Conservation (phyloP, 2,888 invertebrate species). For the Zootermopsis nevadensis region DNA sequence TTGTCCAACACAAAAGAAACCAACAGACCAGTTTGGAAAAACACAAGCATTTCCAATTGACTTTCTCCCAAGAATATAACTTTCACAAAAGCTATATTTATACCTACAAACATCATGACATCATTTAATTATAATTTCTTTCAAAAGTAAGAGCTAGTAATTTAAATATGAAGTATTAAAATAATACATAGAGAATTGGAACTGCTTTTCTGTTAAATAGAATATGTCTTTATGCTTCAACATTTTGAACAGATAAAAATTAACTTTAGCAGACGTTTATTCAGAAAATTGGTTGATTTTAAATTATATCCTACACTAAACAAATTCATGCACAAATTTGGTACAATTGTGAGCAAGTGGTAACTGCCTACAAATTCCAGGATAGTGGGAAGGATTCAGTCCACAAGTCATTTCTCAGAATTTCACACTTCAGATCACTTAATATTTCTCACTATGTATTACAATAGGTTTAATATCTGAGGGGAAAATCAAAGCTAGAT, state of each 20-base stretch:
- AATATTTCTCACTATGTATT: background rate
- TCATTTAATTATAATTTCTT: background rate
- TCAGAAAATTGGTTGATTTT: background rate
- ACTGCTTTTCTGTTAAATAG: background rate
- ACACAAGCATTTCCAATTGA: background rate
- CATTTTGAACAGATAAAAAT: background rate
- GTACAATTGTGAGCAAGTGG: background rate
- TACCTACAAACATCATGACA: background rate
- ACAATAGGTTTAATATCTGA: too few species aligned
- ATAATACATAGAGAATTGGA: background rate
- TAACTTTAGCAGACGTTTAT: background rate
- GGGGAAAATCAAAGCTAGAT: too few species aligned
- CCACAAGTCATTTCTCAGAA: background rate
- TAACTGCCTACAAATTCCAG: background rate
- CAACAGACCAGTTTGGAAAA: slow-evolving; percentile 4
- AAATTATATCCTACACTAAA: too few species aligned
- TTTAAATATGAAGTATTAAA: background rate
- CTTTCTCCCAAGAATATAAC: slow-evolving; percentile 38
- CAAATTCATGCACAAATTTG: background rate
- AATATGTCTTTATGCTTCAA: background rate
- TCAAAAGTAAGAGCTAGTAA: background rate
- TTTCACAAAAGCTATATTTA: background rate
- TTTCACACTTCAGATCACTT: background rate
- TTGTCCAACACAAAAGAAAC: background rate
- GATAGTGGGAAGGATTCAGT: background rate